Evolutionary conservation across 2,888 invertebrate genomes (phyloP), one percentile per base, ranked within the genome.

Genomic region (Cheilosia scutellata): DNA sequence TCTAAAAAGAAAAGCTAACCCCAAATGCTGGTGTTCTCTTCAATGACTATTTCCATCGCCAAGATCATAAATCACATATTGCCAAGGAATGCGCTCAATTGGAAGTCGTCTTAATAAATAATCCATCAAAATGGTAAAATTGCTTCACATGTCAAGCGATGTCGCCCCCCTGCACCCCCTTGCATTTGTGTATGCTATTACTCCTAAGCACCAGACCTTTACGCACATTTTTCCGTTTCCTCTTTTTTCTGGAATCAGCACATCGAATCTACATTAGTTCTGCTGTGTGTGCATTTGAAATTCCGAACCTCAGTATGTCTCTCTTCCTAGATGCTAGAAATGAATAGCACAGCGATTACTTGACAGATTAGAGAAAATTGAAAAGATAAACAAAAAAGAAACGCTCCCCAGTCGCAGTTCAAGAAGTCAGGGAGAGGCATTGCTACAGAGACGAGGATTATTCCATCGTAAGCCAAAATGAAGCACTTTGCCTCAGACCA

Each of bases 321-420:
- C 68, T 58, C 58, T 62, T 70, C 65, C 58, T 72, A 72, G 68
- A 72, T 60, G 42, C 66, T 49, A 49, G 25, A 72, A 63, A 60
- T 78, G 63, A 80, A 75, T 51, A 63, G 72, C 68, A 63, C 57
- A 55, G 66, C 76, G 86, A 77, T 77, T 82, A 42, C 68, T 82
- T 77, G 82, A 86, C 86, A 82, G 82, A 86, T 82, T 68, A 82
- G 42, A 60, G 76, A 72, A 47, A 20, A 47, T 6, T 47, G 47
- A 16, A 62, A 72, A 79, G 63, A 82, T 71, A 25, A 60, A 74
- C 44, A 16, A 33, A 55, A 25, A 33, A 11, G 25, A 25, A 33
- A 25, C 49, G 31, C 51, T 20, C 20, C 20, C 27, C 11, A 47
- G n/a, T 25, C 25, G 25, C 20, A 49, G 11, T 49, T 2, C 9